Evolutionary conservation across 2,888 invertebrate genomes (phyloP).

Genomic region (Hypena proboscidalis): DNA sequence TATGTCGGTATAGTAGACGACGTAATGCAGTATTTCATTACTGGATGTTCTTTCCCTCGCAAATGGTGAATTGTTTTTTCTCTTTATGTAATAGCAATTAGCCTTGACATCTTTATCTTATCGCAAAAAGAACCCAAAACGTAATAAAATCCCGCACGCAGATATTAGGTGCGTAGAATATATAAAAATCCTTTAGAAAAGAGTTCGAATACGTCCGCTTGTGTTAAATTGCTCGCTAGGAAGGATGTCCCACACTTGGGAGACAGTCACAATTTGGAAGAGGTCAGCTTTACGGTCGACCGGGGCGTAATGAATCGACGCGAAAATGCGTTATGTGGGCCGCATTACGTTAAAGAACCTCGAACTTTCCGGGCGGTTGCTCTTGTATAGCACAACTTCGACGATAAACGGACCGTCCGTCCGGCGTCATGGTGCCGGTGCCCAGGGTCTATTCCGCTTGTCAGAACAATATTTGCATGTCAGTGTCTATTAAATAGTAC

Average conservation of each 20-base stretch:
- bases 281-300: slow-evolving; percentile 61
- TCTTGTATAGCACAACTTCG: slow-evolving; percentile 72
- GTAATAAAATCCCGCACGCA: too few species aligned
- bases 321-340: slow-evolving; percentile 67
- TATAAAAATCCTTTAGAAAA: neutral
- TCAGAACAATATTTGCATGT: slow-evolving; percentile 47
- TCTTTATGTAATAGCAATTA: neutral
- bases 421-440: slow-evolving; percentile 65
- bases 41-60: slow-evolving; percentile 3
- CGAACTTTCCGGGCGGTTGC: slow-evolving; percentile 72
- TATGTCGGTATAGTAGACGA: slow-evolving; percentile 5
- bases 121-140: too few species aligned
- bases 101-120: too few species aligned
- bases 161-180: neutral
- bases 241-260: slow-evolving; percentile 27
- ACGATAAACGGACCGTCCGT: slow-evolving; percentile 60
- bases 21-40: slow-evolving; percentile 20
- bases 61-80: neutral
- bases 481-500: slow-evolving; percentile 17
- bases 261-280: slow-evolving; percentile 40
- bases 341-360: slow-evolving; percentile 68
- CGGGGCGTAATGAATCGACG: slow-evolving; percentile 59
- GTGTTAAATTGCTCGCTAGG: slow-evolving; percentile 11
- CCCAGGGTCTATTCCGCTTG: slow-evolving; percentile 47
- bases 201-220: slow-evolving; percentile 6